Base-by-base conservation (phyloP, 2,888 invertebrate genomes). In the Hemistola chrysoprasaria region DNA sequence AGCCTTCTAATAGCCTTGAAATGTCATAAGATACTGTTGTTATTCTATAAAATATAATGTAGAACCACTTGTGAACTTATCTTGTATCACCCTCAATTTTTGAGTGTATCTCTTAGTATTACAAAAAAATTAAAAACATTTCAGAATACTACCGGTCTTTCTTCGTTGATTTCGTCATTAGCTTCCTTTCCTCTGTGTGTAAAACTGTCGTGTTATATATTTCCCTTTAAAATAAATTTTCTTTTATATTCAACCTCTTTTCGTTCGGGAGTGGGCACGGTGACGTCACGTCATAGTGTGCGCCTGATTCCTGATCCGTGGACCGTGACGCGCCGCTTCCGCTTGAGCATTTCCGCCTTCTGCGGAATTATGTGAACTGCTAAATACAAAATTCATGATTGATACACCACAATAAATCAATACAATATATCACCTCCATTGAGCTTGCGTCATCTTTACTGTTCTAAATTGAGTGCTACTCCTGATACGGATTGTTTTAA, bases 261-360 rank as follows among this genome's bases (percentile, higher is more conserved):
- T 50, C 56, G 60, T 52, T 60, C 59, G 62, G 67, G 62, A 65
- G 67, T 59, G 62, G 50, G 54, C 45, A 23, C 46, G 48, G 49
- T 79, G 80, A 78, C 81, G 84, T 84, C 81, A 83, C 71, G 62
- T 67, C 66, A 71, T 68, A 72, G 67, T 59, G 69, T 62, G 67
- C 78, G 75, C 74, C 67, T 62, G 75, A 69, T 62, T 70, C 74
- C 67, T 62, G 75, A 69, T 62, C 71, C 62, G 58, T 68, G 68
- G 78, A 81, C 82, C 85, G 65, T 83, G 81, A 83, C 83, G 77
- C 75, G 75, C 75, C 71, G 78, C 71, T 86, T 87, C 87, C 87
- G 86, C 67, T 62, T 71, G 35, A 16, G 56, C 62, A 69, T 75
- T 86, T 88, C 87, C 87, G 86, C 79, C 84, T 78, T 78, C 80